A percentile compares a stretch with the other conserved stretches of the same genome.
Conservation (phyloP, 2,113 vertebrate genomes). For the Forbesichthys agassizii region DNA sequence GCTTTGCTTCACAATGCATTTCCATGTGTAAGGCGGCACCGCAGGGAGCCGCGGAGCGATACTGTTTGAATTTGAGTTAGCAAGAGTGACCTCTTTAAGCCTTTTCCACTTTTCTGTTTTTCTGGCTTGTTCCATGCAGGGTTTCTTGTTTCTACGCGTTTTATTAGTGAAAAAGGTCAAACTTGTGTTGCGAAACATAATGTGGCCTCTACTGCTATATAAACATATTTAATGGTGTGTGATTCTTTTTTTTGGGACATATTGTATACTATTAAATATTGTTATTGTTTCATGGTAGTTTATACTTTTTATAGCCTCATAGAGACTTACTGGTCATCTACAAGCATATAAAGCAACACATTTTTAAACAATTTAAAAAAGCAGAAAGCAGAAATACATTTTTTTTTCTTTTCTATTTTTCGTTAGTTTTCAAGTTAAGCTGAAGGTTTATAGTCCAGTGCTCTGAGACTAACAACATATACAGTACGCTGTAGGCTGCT, state of each 20-base stretch:
- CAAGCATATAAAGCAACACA: no score
- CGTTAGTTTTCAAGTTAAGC: not conserved
- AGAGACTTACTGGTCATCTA: not conserved
- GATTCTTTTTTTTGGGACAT: not conserved
- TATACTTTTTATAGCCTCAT: not conserved
- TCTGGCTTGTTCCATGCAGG: constrained; percentile 56
- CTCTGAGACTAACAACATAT: constrained; percentile 34
- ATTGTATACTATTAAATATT: not conserved
- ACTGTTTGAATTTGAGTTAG: no score
- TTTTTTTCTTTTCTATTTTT: no score
- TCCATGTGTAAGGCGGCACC: no score
- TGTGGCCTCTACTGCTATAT: no score
- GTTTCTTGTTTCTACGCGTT: constrained; percentile 56
- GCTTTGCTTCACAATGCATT: no score
- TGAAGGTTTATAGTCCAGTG: constrained; percentile 6
- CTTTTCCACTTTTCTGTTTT: constrained; percentile 63
- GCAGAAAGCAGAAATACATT: not conserved
- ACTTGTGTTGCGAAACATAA: not conserved
- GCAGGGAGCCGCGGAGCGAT: no score
- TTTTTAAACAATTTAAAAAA: not conserved
- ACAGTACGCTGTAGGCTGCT: constrained; percentile 17
- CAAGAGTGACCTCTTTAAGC: no score
- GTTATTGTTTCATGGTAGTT: not conserved
- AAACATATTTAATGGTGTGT: not conserved
- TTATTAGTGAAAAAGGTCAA: constrained; percentile 9